Evolutionary conservation across 2,888 invertebrate genomes (phyloP), one percentile per base, ranked within the genome.

Genomic region (Callosobruchus maculatus): DNA sequence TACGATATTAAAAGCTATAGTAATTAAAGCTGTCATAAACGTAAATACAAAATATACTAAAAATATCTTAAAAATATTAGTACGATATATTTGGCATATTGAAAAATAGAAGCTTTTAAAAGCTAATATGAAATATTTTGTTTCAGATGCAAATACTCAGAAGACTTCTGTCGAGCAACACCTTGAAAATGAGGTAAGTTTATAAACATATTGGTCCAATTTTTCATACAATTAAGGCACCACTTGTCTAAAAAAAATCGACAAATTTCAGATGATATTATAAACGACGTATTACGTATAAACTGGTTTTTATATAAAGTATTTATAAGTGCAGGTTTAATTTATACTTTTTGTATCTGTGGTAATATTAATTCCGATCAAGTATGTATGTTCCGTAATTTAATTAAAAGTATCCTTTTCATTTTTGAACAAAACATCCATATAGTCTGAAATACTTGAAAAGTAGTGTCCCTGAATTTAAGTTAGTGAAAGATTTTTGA

Each of bases 131-230:
- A 71, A 31, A 70, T 26, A 73, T 22, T 75, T 74, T 75, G 70
- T 77, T 77, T 74, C 75, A 78, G 78, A 76, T 77, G 77, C 73
- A 76, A 26, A 74, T 72, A 72, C 71, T 77, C 68, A 76, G 73
- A 74, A 70, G 74, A 31, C 72, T 69, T 71, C 67, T 75, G 67
- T 20, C 72, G 20, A 69, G 67, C 22, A 68, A 68, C 71, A 22
- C 70, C 68, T 22, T 71, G 0, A 73, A 71, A 70, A 72, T 74
- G 73, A 78, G 76, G 78, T 77, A 71, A 77, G 75, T 74, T 70
- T 13, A 31, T 66, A 72, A n/a, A 70, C 49, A 30, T 30, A 30
- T 30, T 30, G 30, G 30, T 13, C 21, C 67, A 67, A 22, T 67
- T 67, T 18, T 22, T 21, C 49, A 49, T 49, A 49, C 1, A 49